A percentile compares a stretch with the other conserved stretches of the same genome.
Conservation (phyloP, 2,888 invertebrate genomes). For the Gastrophysa polygoni region DNA sequence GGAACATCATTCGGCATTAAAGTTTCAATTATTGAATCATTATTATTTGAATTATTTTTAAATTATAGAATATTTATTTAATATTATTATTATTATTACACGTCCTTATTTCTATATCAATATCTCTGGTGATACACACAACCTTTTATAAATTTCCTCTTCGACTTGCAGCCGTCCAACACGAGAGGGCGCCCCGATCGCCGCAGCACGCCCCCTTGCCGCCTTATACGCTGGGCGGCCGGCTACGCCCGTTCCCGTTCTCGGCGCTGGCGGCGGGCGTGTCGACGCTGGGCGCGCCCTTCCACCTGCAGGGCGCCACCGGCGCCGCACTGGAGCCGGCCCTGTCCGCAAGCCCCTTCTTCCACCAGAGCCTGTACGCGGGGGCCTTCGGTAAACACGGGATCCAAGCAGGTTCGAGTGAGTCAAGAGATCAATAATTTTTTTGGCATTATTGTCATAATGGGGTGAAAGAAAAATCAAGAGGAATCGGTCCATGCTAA, state of each 20-base stretch:
- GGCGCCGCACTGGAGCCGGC: constrained; percentile 33
- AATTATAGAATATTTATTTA: too few relatives aligned
- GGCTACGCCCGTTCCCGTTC: constrained; percentile 49
- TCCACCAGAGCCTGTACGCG: constrained; percentile 54
- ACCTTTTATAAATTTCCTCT: not conserved
- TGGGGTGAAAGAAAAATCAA: too few relatives aligned
- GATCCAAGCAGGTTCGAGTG: constrained; percentile 45
- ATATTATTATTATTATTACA: too few relatives aligned
- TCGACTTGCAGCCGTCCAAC: constrained; percentile 77
- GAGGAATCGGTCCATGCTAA: too few relatives aligned
- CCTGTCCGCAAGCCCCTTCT: constrained; percentile 44
- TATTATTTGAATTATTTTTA: too few relatives aligned
- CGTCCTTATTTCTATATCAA: too few relatives aligned
- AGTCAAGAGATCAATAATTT: too few relatives aligned
- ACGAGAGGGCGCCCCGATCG: constrained; percentile 83
- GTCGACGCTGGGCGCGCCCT: constrained; percentile 49
- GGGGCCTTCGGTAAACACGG: constrained; percentile 55
- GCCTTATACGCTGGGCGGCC: constrained; percentile 49
- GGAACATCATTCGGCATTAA: too few relatives aligned
- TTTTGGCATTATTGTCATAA: too few relatives aligned
- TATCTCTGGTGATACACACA: too few relatives aligned
- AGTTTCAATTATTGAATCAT: too few relatives aligned
- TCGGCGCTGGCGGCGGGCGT: constrained; percentile 37
- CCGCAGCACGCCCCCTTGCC: constrained; percentile 53
- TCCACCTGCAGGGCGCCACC: constrained; percentile 46